Evolutionary conservation across 2,888 invertebrate genomes (phyloP).

Genomic region (Neuroscelio doddi): DNA sequence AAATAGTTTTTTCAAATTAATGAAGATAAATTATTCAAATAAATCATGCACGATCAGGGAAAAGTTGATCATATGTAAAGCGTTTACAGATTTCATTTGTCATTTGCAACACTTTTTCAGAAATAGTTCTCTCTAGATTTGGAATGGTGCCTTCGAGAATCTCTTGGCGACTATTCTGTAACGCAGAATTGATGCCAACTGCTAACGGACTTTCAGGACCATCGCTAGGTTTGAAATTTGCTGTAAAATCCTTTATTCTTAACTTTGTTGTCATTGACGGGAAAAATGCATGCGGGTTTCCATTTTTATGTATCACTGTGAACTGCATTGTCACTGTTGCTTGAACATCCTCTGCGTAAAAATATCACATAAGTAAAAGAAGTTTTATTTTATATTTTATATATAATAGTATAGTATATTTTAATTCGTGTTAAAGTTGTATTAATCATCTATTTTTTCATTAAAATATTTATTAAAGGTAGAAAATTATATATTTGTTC

Average conservation of each 20-base stretch:
- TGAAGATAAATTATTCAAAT: too few relatives aligned
- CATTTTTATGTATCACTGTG: constrained; percentile 47
- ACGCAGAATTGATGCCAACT: constrained; percentile 52
- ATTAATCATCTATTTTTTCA: too few relatives aligned
- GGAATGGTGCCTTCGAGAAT: constrained; percentile 64
- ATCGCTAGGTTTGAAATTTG: constrained; percentile 47
- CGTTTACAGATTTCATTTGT: constrained; percentile 63
- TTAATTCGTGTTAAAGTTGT: too few relatives aligned
- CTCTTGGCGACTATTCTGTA: constrained; percentile 61
- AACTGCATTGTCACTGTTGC: constrained; percentile 38
- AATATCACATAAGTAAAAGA: too few relatives aligned
- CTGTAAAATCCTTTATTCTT: constrained; percentile 49
- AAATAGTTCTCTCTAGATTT: constrained; percentile 62
- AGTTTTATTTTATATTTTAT: too few relatives aligned
- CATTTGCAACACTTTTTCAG: constrained; percentile 55
- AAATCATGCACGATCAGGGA: constrained; percentile 62
- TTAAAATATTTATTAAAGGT: too few relatives aligned
- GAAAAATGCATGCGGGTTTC: constrained; percentile 53
- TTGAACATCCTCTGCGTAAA: constrained; percentile 52
- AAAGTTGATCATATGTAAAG: constrained; percentile 66
- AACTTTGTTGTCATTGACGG: constrained; percentile 55
- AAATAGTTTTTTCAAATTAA: too few relatives aligned
- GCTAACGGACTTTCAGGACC: constrained; percentile 49
- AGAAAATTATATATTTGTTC: too few relatives aligned
- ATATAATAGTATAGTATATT: too few relatives aligned